Percentiles rank a stretch among this genome's conserved stretches.
These are phyloP conservation scores for Albula goreensis DNA, from an alignment of 2,113 vertebrate genomes.

Conservation along the genomic window DNA sequence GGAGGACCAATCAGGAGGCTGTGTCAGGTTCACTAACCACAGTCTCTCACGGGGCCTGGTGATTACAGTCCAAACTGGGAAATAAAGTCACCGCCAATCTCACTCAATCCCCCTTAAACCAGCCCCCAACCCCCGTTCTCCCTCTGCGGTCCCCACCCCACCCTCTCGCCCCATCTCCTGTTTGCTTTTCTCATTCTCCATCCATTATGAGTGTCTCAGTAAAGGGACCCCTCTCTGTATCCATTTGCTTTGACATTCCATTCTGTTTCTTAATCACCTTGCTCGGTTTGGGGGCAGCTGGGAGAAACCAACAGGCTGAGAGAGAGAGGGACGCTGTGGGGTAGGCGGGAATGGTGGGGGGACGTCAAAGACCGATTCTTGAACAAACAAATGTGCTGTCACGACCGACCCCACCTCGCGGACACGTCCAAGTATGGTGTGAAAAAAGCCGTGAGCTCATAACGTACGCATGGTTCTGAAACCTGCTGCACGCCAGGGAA, in stretches of 20 bases:
- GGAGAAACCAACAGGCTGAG: conserved; percentile 58
- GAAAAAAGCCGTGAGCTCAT: conserved; percentile 18
- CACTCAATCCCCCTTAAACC: conserved; percentile 41
- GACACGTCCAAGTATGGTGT: neutral
- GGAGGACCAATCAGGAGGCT: conserved; percentile 17
- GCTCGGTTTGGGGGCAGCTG: conserved; percentile 55
- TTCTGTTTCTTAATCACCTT: conserved; percentile 69
- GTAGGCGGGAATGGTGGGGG: too few species aligned
- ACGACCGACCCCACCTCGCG: neutral
- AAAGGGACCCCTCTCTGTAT: conserved; percentile 53
- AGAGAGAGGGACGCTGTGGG: conserved; percentile 22
- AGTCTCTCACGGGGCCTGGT: conserved; percentile 47
- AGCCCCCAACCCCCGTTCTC: conserved; percentile 9
- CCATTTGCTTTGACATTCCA: conserved; percentile 72
- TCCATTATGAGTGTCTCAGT: conserved; percentile 42
- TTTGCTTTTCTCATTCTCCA: conserved; percentile 33
- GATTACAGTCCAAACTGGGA: conserved; percentile 69
- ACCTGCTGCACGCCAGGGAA: neutral
- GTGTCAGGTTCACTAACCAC: conserved; percentile 58
- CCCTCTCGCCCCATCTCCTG: neutral
- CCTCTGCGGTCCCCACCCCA: neutral
- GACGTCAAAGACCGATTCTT: too few species aligned
- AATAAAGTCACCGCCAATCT: conserved; percentile 43
- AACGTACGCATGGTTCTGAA: conserved; percentile 10
- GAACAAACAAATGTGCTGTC: neutral